A percentile compares a stretch with the other conserved stretches of the same genome.
phyloP scores from a whole-genome alignment of 2,888 invertebrate genomes.

The Meganola albula region DNA sequence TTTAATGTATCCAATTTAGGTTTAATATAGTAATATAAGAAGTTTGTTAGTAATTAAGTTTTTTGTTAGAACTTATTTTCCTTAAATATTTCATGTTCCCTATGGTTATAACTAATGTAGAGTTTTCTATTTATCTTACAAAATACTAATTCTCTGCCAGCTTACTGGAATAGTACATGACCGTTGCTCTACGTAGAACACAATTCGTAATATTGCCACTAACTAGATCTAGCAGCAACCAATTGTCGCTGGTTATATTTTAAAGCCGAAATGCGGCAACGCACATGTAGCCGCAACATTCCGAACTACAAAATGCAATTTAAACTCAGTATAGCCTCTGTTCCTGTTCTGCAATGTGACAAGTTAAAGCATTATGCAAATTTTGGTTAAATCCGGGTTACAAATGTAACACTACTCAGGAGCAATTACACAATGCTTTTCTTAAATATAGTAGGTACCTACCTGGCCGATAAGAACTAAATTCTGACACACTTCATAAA shows the following conservation, averaged over 20 bases:
- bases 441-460: slow-evolving; percentile 22
- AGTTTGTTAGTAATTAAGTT: too few species aligned
- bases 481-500: too few species aligned
- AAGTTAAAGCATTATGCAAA: slow-evolving; percentile 67
- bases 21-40: too few species aligned
- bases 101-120: too few species aligned
- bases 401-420: slow-evolving; percentile 45
- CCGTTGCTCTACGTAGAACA: too few species aligned
- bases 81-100: too few species aligned
- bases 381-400: slow-evolving; percentile 51
- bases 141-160: too few species aligned
- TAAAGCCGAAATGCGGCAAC: slow-evolving; percentile 43
- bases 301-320: slow-evolving; percentile 61
- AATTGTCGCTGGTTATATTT: slow-evolving; percentile 47
- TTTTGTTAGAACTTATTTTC: too few species aligned
- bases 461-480: not conserved
- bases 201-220: slow-evolving; percentile 31
- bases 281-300: slow-evolving; percentile 48
- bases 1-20: too few species aligned
- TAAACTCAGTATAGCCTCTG: slow-evolving; percentile 54
- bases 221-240: too few species aligned
- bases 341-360: slow-evolving; percentile 54
- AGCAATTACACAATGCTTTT: slow-evolving; percentile 31
- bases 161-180: too few species aligned
- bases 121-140: too few species aligned